A percentile compares a stretch with the other conserved stretches of the same genome.
Evolutionary conservation across 37 sponge, comb jelly and placozoan species (phyloP).

Genomic region (Theonella swinhoei): DNA sequence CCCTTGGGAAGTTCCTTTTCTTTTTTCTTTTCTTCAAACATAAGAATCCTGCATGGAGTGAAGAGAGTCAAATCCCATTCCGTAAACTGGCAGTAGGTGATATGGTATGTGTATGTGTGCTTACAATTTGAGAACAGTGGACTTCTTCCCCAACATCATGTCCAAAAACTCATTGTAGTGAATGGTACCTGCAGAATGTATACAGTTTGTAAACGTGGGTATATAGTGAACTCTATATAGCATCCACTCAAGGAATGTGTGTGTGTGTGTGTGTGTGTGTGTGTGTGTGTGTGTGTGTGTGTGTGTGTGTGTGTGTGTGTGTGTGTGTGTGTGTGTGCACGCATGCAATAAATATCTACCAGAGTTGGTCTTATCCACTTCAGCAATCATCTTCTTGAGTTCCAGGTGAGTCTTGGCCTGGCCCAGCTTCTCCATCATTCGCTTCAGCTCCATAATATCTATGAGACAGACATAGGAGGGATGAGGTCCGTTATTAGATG

Average conservation of each 20-base stretch:
- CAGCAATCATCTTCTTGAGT: conserved; percentile 96
- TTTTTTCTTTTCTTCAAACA: conserved; percentile 96
- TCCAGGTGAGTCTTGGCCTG: conserved; percentile 95
- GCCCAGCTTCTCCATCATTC: conserved; percentile 98
- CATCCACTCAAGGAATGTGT: background rate
- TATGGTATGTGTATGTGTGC: conserved; percentile 6
- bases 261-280: background rate
- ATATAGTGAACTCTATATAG: too few species aligned
- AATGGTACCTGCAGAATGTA: conserved; percentile 87
- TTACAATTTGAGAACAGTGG: conserved; percentile 86
- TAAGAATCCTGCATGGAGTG: conserved; percentile 67
- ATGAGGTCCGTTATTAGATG: background rate
- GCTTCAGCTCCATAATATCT: conserved; percentile 95
- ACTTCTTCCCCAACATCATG: conserved; percentile 96
- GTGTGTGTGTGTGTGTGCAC: background rate
- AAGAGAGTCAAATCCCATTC: too few species aligned
- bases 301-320: background rate
- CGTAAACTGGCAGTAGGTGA: too few species aligned
- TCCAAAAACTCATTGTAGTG: conserved; percentile 88
- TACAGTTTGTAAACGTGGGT: too few species aligned
- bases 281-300: background rate
- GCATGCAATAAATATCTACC: conserved; percentile 40
- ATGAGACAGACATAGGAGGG: background rate
- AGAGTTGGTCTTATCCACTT: conserved; percentile 88
- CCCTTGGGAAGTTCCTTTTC: conserved; percentile 89